Evolutionary conservation across 2,797 vertebrate species (phyloP), one percentile per base, ranked within the genome.

Genomic region (Malacoraja senta): DNA sequence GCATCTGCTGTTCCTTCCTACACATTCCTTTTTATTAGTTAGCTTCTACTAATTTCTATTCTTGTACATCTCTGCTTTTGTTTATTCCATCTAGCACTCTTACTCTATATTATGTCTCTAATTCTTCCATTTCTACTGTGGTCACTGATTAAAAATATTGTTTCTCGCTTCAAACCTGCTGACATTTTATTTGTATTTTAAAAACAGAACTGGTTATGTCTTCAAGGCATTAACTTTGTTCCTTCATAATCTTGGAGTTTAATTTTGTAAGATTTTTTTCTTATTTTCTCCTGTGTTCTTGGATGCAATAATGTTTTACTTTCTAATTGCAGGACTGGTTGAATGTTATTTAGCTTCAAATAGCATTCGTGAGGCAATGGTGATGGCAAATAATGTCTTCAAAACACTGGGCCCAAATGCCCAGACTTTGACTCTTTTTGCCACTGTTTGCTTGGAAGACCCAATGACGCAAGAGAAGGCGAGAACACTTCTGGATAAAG

Each of bases 381-480:
- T 99, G 3, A 99, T 99, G 99, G 99, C 99, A 93, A 99, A 99
- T 86, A 99, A 99, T 0, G 99, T 99, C 68, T 99, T 99, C 94
- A 99, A 99, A 97, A 99, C 98, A 24, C 96, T 99, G 78, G 99
- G 98, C 93, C 97, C 98, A 61, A 99, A 99, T 0, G 98, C 99
- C 0, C 98, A 99, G 96, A 99, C 99, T 0, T 97, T 99, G 35
- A 99, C 99, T 76, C 98, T 99, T 93, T 96, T 99, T 88, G 99
- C 99, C 93, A 99, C 98, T 0, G 99, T 99, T 94, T 99, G 99
- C 94, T 97, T 99, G 21, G 98, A 99, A 95, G 99, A 99, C 94
- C 98, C 99, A 0, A 98, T 99, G 94, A 99, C 98, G 0, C 98
- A 99, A 94, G 99, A 99, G 94, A 99, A 99, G 94, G 99, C 99